Base-by-base conservation (phyloP, 2,113 vertebrate species). In the Oryzias celebensis region DNA sequence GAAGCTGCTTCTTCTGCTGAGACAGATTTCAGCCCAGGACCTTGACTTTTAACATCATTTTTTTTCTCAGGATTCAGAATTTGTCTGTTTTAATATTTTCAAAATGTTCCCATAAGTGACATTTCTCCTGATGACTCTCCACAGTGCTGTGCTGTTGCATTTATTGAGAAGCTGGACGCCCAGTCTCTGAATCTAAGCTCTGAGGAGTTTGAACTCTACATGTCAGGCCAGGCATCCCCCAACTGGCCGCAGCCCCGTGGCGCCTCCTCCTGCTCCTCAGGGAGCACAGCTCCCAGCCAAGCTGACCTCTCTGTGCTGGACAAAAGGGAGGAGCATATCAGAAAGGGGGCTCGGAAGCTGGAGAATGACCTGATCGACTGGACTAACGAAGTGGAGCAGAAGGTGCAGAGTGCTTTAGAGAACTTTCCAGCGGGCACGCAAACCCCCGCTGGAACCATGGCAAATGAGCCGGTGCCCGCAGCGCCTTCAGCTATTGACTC, bases 351-450 rank as follows among this genome's bases (percentile, higher is more conserved):
- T 61, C 95, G 91, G 73, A 92, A 94, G 60, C 89, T 95, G 18
- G 97, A 98, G 85, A 94, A 91, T 22, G 96, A 98, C 85, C 94
- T 99, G 5, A 98, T 98, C n/a, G 95, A 98, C 48, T 99, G 97
- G 97, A 94, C 93, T 1, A 95, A 95, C 0, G 95, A 93, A 0
- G 91, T 97, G 51, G 89, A 95, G 62, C 93, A 91, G 82, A 93
- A 95, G 50, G 95, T 96, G 70, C 92, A 95, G 65, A 94, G 93
- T 41, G 92, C 93, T 53, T 90, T 97, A 52, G 93, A 95, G 71
- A 95, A 90, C 69, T 94, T 92, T 0, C 93, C 95, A 0, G 80
- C 92, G 16, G 92, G 93, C 62, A 88, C 91, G 2, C 91, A 87
- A 15, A 81, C 87, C n/a, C 76, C 80, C 0, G 0, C 72, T 7